Base-by-base conservation (phyloP, 1,140 invertebrate species). In the Drosophila sturtevanti region DNA sequence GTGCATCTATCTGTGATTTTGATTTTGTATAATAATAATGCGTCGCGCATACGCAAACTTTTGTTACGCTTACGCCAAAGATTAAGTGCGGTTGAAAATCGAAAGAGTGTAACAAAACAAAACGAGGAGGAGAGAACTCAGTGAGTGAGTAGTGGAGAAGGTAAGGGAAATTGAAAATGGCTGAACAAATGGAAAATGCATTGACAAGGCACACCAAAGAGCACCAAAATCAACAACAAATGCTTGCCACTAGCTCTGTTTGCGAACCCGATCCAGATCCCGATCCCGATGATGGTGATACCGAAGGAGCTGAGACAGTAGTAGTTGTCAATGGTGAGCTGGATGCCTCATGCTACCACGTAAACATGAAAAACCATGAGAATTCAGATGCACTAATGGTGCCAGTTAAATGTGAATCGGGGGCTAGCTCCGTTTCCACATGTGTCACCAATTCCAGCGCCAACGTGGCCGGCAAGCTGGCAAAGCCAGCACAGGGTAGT, bases 41-140 rank as follows among this genome's bases (percentile, higher is more conserved):
- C 82, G 82, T 89, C 84, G 82, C 82, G 84, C 82, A 86, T 79
- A 82, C 82, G 85, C 82, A 86, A 79, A 79, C 76, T 87, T 79
- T 70, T 66, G 82, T 78, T 79, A 70, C 79, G 72, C 71, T 75
- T 79, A 73, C 79, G 73, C 71, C 76, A 79, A 84, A 76, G 76
- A 84, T 81, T 79, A 84, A 65, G 69, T 59, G 59, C 72, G 63
- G 55, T 41, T 56, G 52, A 59, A 62, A 51, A 62, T 60, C 44
- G 60, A 37, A 63, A 65, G 59, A 56, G 58, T 75, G 44, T 54
- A 61, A 54, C 60, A 72, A 62, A 65, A 56, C 52, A 66, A 41
- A 58, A 14, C 54, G 54, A 56, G 21, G 61, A 48, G 24, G 59
- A 68, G 21, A 67, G 16, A 6, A 68, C 52, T 14, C 24, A 55